These are phyloP conservation scores for Hippoglossus hippoglossus DNA, from an alignment of 2,797 vertebrate genomes.

Conservation along the genomic window DNA sequence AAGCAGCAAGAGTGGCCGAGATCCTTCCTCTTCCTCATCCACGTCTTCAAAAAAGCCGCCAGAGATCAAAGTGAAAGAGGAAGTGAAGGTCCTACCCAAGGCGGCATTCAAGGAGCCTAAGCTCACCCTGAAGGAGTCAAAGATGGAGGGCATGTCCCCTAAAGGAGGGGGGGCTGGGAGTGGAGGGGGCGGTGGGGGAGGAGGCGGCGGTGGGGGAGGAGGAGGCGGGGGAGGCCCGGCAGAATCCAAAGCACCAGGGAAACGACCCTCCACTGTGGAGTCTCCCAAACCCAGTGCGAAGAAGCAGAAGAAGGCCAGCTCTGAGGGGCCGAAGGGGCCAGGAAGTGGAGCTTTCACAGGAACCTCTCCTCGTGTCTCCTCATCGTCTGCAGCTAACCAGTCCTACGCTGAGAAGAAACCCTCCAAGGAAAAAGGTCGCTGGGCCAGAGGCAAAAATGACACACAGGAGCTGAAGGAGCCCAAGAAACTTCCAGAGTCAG, in stretches of 20 bases:
- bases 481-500: conserved; percentile 91
- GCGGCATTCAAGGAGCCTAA: conserved; percentile 99
- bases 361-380: conserved; percentile 89
- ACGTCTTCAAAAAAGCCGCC: conserved; percentile 88
- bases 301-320: conserved; percentile 95
- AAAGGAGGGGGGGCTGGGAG: conserved; percentile 89
- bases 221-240: conserved; percentile 60
- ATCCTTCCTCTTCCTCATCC: conserved; percentile 78
- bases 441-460: conserved; percentile 89
- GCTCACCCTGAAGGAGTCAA: conserved; percentile 94
- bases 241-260: conserved; percentile 91
- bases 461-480: conserved; percentile 89
- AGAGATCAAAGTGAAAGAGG: conserved; percentile 94
- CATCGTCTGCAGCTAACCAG: conserved; percentile 69
- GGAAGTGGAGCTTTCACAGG: conserved; percentile 77
- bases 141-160: conserved; percentile 94
- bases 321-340: conserved; percentile 87
- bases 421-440: conserved; percentile 91
- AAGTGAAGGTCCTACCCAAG: conserved; percentile 91
- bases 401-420: conserved; percentile 90
- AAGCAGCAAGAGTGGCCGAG: conserved; percentile 86
- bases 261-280: conserved; percentile 91
- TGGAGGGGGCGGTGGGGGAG: conserved; percentile 74
- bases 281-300: conserved; percentile 95
- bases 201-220: conserved; percentile 72